phyloP scores from a whole-genome alignment of 2,797 vertebrate species.

The Gambelia wislizenii region DNA sequence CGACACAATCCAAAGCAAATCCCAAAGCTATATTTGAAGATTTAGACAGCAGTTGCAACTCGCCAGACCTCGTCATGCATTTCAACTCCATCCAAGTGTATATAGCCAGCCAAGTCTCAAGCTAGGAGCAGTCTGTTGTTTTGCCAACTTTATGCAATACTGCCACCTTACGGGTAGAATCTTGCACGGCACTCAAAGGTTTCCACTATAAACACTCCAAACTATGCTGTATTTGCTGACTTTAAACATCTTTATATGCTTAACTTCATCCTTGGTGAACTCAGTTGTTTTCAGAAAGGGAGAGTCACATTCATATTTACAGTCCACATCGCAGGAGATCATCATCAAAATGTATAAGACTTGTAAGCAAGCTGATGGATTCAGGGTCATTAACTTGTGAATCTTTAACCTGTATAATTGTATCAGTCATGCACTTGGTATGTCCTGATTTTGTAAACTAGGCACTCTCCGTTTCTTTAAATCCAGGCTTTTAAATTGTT shows the following conservation, averaged over 20 bases:
- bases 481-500: background rate
- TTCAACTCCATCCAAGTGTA: background rate
- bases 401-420: background rate
- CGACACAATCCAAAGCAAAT: constrained; percentile 6
- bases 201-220: background rate
- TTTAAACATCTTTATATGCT: background rate
- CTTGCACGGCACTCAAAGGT: background rate
- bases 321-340: background rate
- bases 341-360: background rate
- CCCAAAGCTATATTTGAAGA: background rate
- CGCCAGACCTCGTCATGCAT: background rate
- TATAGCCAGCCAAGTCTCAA: background rate
- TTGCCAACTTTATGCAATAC: constrained; percentile 35
- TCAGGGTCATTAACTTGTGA: background rate
- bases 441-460: background rate
- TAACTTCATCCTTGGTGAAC: background rate
- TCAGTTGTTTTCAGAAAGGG: background rate
- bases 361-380: background rate
- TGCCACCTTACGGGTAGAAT: constrained; percentile 65
- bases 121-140: too few relatives aligned
- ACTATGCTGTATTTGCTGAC: background rate
- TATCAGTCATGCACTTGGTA: background rate
- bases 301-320: background rate
- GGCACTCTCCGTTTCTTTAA: background rate
- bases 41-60: background rate